These are phyloP conservation scores for Anhinga anhinga DNA, from an alignment of 2,113 vertebrate species.

Conservation along the genomic window DNA sequence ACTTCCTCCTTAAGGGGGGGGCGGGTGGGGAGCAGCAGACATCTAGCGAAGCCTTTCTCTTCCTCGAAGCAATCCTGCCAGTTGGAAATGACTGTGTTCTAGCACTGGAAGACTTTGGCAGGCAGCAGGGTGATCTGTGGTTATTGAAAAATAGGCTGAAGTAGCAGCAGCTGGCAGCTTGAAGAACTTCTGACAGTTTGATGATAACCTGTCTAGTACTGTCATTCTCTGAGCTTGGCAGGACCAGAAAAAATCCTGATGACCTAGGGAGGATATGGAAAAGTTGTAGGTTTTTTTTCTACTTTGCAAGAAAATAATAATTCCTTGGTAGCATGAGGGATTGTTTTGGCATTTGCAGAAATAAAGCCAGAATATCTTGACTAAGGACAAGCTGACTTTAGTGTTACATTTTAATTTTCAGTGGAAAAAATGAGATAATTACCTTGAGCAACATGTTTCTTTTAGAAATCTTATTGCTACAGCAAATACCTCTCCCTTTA, in stretches of 20 bases:
- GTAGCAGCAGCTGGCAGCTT: constrained; percentile 19
- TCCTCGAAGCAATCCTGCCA: background rate
- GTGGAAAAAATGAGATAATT: background rate
- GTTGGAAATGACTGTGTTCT: background rate
- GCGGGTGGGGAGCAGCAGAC: background rate
- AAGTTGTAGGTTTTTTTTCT: background rate
- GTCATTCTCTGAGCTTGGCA: background rate
- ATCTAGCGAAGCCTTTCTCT: background rate
- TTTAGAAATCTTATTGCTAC: background rate
- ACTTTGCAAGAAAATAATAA: too few relatives aligned
- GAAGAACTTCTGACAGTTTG: background rate
- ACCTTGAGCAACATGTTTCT: background rate
- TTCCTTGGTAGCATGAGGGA: background rate
- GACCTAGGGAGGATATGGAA: background rate
- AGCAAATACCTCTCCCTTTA: background rate
- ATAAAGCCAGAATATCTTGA: background rate
- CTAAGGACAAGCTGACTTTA: background rate
- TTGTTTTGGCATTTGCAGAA: background rate
- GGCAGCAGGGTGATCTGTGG: background rate
- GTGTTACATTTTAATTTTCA: background rate
- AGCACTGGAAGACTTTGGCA: background rate
- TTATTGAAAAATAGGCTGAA: background rate
- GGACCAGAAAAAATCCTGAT: background rate
- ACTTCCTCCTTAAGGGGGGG: background rate
- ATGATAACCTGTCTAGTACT: constrained; percentile 28